Conservation (phyloP, 2,113 vertebrate genomes). For the Halcyon malimbica region DNA sequence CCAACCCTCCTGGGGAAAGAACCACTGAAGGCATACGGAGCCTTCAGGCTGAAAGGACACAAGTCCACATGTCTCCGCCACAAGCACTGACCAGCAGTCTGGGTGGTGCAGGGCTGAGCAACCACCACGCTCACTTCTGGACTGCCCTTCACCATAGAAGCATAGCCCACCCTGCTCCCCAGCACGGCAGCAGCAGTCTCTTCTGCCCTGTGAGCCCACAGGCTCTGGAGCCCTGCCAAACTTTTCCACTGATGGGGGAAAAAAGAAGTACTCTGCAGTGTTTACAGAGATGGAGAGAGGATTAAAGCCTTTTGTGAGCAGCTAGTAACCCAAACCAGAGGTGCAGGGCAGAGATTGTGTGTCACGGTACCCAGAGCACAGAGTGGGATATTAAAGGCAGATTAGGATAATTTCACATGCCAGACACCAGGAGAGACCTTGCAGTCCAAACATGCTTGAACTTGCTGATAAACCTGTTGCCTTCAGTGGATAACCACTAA, state of each 20-base stretch:
- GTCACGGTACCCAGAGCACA: neutral
- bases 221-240: neutral
- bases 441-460: slow-evolving; percentile 61
- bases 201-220: neutral
- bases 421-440: slow-evolving; percentile 45
- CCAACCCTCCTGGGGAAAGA: neutral
- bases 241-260: neutral
- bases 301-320: slow-evolving; percentile 22
- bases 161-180: neutral
- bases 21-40: neutral
- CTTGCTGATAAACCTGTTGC: slow-evolving; percentile 63
- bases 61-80: neutral
- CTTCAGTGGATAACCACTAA: slow-evolving; percentile 40
- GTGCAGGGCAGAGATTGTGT: neutral
- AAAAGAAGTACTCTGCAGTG: neutral
- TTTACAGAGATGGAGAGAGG: neutral
- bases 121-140: neutral
- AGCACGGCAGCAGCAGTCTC: neutral
- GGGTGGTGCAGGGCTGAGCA: neutral
- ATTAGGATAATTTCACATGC: slow-evolving; percentile 26
- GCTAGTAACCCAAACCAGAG: slow-evolving; percentile 25
- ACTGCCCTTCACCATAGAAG: neutral
- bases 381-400: slow-evolving; percentile 18
- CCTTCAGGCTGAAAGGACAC: neutral
- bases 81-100: neutral